Evolutionary conservation across 2,113 vertebrate species (phyloP).

Genomic region (Brachirus orientalis): DNA sequence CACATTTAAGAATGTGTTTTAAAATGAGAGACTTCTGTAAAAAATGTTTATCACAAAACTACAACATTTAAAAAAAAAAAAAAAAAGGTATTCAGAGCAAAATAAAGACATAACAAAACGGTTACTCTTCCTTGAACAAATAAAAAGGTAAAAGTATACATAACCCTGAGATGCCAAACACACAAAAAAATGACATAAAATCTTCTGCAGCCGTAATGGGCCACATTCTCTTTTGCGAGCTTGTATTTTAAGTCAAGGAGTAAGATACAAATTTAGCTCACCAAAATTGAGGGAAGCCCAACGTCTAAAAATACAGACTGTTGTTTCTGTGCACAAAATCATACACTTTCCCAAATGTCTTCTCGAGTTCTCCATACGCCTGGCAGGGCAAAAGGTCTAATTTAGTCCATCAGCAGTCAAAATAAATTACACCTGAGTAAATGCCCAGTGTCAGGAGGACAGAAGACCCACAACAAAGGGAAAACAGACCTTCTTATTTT

Average conservation of each 20-base stretch:
- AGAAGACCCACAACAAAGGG: conserved; percentile 21
- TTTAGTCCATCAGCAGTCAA: conserved; percentile 37
- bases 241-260: conserved; percentile 63
- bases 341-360: conserved; percentile 56
- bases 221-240: conserved; percentile 47
- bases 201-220: conserved; percentile 56
- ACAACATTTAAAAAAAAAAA: conserved; percentile 55
- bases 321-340: conserved; percentile 68
- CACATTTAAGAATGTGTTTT: conserved; percentile 9
- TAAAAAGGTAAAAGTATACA: conserved; percentile 42
- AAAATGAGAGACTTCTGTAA: conserved; percentile 27
- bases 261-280: conserved; percentile 73
- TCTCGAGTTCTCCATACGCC: conserved; percentile 6
- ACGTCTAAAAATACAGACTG: conserved; percentile 68
- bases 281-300: conserved; percentile 77
- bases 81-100: background rate
- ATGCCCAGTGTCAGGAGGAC: conserved; percentile 31
- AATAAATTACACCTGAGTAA: conserved; percentile 68
- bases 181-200: conserved; percentile 19
- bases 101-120: conserved; percentile 20
- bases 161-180: conserved; percentile 71
- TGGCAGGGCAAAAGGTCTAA: conserved; percentile 36
- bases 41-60: conserved; percentile 33
- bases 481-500: conserved; percentile 1
- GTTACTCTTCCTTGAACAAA: conserved; percentile 43